Evolutionary conservation across 2,888 invertebrate species (phyloP), one percentile per base, ranked within the genome.

Genomic region (Mythimna ferrago): DNA sequence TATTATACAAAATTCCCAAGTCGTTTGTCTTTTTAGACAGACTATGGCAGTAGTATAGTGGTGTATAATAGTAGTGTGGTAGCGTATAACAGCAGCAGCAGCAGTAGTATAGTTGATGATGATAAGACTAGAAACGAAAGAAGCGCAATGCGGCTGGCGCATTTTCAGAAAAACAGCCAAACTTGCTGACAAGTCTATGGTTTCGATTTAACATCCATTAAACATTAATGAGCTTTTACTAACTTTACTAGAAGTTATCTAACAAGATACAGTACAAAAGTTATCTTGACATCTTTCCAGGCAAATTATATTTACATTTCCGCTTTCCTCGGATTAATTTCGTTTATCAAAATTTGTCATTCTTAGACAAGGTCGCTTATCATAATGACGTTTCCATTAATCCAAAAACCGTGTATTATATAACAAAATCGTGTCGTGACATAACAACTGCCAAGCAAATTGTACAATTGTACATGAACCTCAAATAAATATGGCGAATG

Each of bases 381-480:
- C 89, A 91, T 87, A 84, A 83, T 85, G 89, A 89, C 89, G 87
- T 88, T 91, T 86, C 86, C 86, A 88, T 85, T 86, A 78, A 87
- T 87, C 79, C 73, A 83, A 78, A 77, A 84, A 57, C 19, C 65
- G 54, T 54, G 48, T 56, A 58, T 77, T 80, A 38, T 70, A 56
- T 72, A 84, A 70, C 44, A 83, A 35, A 26, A 61, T 79, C 63
- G 57, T 84, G 86, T 86, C 88, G 88, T 87, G 90, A 89, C 85
- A 83, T 84, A 84, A 87, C 58, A 53, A 85, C 83, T 74, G 79
- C 87, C 86, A 14, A 83, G 87, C 69, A 78, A 83, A 85, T 86
- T 83, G 82, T 87, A 80, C 74, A 84, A 85, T 85, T 83, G 83
- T 87, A 80, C 74, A 61, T 71, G 71, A 77, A 66, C 62, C 63